Evolutionary conservation across 2,797 vertebrate species (phyloP).

Genomic region (Rhynchotus rufescens): DNA sequence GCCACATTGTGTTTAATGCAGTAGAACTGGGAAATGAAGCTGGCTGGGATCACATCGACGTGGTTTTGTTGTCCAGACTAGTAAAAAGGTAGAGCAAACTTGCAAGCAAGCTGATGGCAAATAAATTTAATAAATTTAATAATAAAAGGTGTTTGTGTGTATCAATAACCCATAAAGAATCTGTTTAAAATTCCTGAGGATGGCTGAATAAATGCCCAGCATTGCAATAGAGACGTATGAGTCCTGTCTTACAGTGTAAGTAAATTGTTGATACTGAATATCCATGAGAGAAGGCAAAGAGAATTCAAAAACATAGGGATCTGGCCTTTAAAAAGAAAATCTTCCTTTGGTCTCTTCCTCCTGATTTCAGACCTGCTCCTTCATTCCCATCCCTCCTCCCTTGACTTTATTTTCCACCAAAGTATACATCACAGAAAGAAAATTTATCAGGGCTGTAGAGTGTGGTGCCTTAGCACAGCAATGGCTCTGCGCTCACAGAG

Average conservation of each 20-base stretch:
- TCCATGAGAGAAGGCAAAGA: background rate
- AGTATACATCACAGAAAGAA: background rate
- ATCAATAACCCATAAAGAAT: background rate
- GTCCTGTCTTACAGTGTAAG: background rate
- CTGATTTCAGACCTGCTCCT: background rate
- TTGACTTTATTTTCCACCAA: background rate
- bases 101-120: conserved; percentile 34
- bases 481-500: background rate
- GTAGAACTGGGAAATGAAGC: conserved; percentile 52
- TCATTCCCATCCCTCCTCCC: background rate
- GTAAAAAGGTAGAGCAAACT: conserved; percentile 56
- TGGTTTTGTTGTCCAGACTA: conserved; percentile 36
- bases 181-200: background rate
- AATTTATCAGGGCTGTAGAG: background rate
- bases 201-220: background rate
- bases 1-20: conserved; percentile 52
- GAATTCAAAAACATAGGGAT: background rate
- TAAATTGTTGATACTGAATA: background rate
- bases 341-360: background rate
- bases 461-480: background rate
- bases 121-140: conserved; percentile 33
- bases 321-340: background rate
- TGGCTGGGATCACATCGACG: conserved; percentile 34
- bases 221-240: background rate
- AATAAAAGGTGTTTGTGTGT: conserved; percentile 12